phyloP scores from a whole-genome alignment of 2,797 vertebrate species.

The Pseudocheirus occidentalis region DNA sequence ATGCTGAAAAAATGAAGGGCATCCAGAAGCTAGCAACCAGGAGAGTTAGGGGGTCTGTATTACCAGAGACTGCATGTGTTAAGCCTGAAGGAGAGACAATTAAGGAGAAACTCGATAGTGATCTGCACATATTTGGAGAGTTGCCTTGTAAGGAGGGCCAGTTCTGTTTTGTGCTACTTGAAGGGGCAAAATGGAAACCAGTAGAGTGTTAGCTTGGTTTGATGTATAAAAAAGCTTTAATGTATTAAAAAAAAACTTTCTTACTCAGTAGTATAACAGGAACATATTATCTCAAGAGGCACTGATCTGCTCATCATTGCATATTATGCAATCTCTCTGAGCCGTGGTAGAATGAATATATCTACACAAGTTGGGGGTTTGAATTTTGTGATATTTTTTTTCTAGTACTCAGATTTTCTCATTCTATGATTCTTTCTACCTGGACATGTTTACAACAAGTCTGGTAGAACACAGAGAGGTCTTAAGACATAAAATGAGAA shows the following conservation, averaged over 20 bases:
- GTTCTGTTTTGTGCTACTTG: not conserved
- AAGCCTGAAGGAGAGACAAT: not conserved
- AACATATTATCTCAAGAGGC: not conserved
- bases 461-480: not conserved
- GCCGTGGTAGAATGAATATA: not conserved
- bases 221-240: not conserved
- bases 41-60: not conserved
- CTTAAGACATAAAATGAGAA: not conserved
- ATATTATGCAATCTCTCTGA: too few relatives aligned
- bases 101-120: not conserved
- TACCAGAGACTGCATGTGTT: not conserved
- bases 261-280: not conserved
- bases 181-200: not conserved
- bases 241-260: not conserved
- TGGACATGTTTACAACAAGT: not conserved
- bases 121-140: not conserved
- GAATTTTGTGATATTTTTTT: not conserved
- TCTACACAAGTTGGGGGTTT: not conserved
- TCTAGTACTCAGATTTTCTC: not conserved
- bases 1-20: not conserved
- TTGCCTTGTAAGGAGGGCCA: not conserved
- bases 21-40: not conserved
- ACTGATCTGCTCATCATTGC: not conserved
- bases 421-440: slow-evolving; percentile 10
- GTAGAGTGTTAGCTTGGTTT: not conserved